Conservation (phyloP, 2,888 invertebrate species). For the Pollenia amentaria region DNA sequence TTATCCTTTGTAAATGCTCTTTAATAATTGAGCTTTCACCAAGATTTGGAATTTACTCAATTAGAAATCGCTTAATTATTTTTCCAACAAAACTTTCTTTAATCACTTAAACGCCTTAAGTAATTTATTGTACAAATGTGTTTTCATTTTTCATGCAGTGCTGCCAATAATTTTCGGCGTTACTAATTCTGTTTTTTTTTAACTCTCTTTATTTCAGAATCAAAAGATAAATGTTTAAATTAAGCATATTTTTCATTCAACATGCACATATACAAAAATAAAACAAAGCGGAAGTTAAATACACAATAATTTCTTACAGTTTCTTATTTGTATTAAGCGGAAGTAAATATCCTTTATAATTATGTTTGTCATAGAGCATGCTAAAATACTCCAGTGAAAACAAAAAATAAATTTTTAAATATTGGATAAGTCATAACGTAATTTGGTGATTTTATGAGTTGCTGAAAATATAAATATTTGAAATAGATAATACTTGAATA, state of each 20-base stretch:
- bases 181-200: slow-evolving; percentile 38
- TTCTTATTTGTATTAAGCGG: slow-evolving; percentile 35
- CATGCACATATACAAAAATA: background rate
- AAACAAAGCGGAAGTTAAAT: slow-evolving; percentile 21
- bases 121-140: background rate
- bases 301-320: slow-evolving; percentile 20
- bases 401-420: slow-evolving; percentile 38
- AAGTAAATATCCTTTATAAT: slow-evolving; percentile 54
- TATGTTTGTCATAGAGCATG: slow-evolving; percentile 24
- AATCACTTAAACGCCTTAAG: background rate
- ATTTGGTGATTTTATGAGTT: too few relatives aligned
- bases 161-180: slow-evolving; percentile 10
- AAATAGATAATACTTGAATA: too few relatives aligned
- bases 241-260: background rate
- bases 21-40: too few relatives aligned
- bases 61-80: too few relatives aligned
- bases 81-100: too few relatives aligned
- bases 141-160: too few relatives aligned
- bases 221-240: slow-evolving; percentile 41
- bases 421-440: background rate
- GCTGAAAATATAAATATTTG: too few relatives aligned
- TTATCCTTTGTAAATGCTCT: too few relatives aligned
- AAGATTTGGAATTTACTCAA: too few relatives aligned
- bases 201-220: slow-evolving; percentile 24
- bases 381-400: slow-evolving; percentile 15